phyloP scores from a whole-genome alignment of 2,113 vertebrate species.

The Indicator maculatus region DNA sequence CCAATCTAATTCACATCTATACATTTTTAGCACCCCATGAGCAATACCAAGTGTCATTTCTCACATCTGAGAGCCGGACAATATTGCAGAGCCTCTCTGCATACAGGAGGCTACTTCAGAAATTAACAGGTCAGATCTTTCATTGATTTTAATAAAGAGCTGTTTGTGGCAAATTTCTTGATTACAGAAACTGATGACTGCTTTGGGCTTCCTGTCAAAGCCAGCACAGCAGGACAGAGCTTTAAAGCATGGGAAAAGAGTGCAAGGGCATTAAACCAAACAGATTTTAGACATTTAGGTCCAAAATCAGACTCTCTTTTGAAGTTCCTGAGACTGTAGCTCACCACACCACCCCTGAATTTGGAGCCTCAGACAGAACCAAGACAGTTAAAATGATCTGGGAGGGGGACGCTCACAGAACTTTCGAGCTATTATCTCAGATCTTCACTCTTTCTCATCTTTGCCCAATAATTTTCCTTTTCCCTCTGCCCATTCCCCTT shows the following conservation, averaged over 20 bases:
- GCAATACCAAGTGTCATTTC: slow-evolving; percentile 52
- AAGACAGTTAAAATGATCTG: not conserved
- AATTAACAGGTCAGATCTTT: slow-evolving; percentile 32
- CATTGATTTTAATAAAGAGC: slow-evolving; percentile 21
- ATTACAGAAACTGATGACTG: not conserved
- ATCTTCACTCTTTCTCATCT: not conserved
- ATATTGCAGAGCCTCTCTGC: slow-evolving; percentile 5
- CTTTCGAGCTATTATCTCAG: not conserved
- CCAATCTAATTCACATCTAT: slow-evolving; percentile 61
- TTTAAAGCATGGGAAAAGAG: slow-evolving; percentile 26
- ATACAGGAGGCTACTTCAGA: slow-evolving; percentile 24
- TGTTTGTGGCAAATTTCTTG: slow-evolving; percentile 39
- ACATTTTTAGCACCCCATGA: slow-evolving; percentile 23
- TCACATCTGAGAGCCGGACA: slow-evolving; percentile 14
- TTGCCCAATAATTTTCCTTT: not conserved
- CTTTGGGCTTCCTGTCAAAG: slow-evolving; percentile 32
- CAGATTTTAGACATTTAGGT: not conserved
- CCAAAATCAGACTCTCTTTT: not conserved
- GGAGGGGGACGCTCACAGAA: not conserved
- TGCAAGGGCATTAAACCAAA: not conserved
- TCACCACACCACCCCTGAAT: not conserved
- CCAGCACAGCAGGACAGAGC: slow-evolving; percentile 13
- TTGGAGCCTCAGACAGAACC: not conserved
- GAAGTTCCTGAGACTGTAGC: not conserved
- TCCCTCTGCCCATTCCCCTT: not conserved